These are phyloP conservation scores for Alexandromys fortis DNA, from an alignment of 2,113 vertebrate genomes.

Conservation along the genomic window DNA sequence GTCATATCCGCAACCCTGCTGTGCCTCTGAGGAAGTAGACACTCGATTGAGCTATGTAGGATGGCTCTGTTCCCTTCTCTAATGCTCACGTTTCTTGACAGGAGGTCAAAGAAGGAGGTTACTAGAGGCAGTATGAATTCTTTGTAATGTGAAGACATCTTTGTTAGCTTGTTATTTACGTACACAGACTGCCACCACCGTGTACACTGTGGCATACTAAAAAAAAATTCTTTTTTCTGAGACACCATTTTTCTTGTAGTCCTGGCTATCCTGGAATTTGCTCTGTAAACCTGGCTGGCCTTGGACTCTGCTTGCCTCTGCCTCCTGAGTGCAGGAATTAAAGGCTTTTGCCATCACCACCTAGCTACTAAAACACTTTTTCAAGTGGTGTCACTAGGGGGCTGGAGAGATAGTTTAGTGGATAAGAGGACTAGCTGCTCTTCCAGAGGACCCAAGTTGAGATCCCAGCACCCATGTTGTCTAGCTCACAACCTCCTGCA, in stretches of 20 bases:
- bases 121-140: not conserved
- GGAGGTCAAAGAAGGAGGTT: not conserved
- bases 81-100: not conserved
- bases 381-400: too few species aligned
- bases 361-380: not conserved
- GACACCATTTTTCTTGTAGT: not conserved
- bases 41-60: not conserved
- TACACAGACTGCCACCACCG: not conserved
- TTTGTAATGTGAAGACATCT: not conserved
- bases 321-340: not conserved
- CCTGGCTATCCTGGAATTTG: not conserved
- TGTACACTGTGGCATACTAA: not conserved
- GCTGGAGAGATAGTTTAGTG: not conserved
- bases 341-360: not conserved
- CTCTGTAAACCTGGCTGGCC: not conserved
- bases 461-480: not conserved
- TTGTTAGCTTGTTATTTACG: not conserved
- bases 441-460: not conserved
- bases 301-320: not conserved
- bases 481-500: not conserved
- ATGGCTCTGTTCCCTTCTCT: not conserved
- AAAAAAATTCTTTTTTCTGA: not conserved
- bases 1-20: not conserved
- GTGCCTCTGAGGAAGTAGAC: not conserved
- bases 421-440: not conserved